Conservation (phyloP, 2,797 vertebrate genomes). For the Acanthopagrus latus region DNA sequence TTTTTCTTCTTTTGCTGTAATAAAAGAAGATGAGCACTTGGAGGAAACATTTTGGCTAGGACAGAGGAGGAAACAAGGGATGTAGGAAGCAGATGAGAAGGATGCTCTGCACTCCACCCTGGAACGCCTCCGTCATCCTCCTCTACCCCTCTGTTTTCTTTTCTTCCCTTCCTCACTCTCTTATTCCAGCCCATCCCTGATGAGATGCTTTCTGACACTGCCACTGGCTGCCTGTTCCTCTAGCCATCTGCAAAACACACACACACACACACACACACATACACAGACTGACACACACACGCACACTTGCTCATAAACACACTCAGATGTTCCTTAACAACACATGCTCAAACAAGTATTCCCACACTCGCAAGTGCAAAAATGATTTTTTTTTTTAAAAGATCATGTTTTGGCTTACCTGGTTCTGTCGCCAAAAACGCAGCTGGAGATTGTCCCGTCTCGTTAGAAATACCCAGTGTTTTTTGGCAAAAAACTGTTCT, state of each 20-base stretch:
- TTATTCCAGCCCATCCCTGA: slow-evolving; percentile 60
- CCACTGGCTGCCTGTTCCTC: slow-evolving; percentile 73
- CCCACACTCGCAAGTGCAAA: slow-evolving; percentile 3
- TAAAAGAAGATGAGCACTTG: neutral
- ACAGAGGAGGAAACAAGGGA: neutral
- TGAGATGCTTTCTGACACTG: slow-evolving; percentile 76
- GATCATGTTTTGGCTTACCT: no score
- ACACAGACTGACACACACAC: neutral
- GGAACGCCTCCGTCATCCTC: slow-evolving; percentile 28
- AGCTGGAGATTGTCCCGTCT: no score
- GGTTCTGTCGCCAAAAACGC: no score
- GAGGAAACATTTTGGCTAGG: neutral
- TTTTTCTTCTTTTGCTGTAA: neutral
- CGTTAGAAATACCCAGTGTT: no score
- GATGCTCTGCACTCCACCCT: slow-evolving; percentile 27
- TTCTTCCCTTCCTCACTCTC: slow-evolving; percentile 31
- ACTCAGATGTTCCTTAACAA: slow-evolving; percentile 18
- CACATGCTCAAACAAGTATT: slow-evolving; percentile 12
- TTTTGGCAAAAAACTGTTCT: no score
- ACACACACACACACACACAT: slow-evolving; percentile 11
- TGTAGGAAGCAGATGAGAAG: slow-evolving; percentile 14
- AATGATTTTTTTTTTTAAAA: no score
- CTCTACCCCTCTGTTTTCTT: slow-evolving; percentile 39
- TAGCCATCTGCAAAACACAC: slow-evolving; percentile 68
- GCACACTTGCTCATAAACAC: slow-evolving; percentile 1